These are phyloP conservation scores for Karalla daura DNA, from an alignment of 2,797 vertebrate species.

Conservation along the genomic window DNA sequence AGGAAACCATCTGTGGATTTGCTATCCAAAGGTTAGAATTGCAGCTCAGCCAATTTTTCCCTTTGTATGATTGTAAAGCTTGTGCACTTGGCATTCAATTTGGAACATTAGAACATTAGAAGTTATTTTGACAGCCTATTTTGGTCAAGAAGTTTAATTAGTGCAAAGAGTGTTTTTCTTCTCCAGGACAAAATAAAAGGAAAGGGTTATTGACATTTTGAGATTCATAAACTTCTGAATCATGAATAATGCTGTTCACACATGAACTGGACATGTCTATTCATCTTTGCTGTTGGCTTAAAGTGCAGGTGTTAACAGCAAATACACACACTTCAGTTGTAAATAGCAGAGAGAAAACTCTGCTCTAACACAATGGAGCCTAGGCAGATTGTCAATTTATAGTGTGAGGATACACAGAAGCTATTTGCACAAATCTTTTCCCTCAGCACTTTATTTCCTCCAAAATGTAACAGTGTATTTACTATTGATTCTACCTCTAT, in stretches of 20 bases:
- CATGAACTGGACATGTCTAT: too few species aligned
- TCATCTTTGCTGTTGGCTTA: slow-evolving; percentile 27
- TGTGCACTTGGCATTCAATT: slow-evolving; percentile 21
- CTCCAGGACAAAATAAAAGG: not conserved
- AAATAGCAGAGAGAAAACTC: slow-evolving; percentile 35
- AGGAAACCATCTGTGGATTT: slow-evolving; percentile 27
- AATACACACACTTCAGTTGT: slow-evolving; percentile 30
- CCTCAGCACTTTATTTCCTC: slow-evolving; percentile 40
- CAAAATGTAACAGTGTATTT: slow-evolving; percentile 26
- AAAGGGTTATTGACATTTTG: not conserved
- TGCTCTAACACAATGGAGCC: slow-evolving; percentile 7
- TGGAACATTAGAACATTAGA: slow-evolving; percentile 32
- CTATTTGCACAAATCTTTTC: slow-evolving; percentile 16
- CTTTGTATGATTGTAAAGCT: slow-evolving; percentile 36
- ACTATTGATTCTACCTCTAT: slow-evolving; percentile 26
- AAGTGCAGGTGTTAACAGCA: slow-evolving; percentile 9
- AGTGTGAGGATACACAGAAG: not conserved
- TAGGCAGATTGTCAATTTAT: slow-evolving; percentile 3
- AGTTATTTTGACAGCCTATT: slow-evolving; percentile 21
- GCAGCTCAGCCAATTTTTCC: slow-evolving; percentile 30
- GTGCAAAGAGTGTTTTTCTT: slow-evolving; percentile 10
- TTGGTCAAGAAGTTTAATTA: slow-evolving; percentile 30
- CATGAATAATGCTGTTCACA: not conserved
- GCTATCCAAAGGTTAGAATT: slow-evolving; percentile 23
- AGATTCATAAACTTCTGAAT: not conserved